A percentile compares a stretch with the other conserved stretches of the same genome.
Conservation (phyloP, 2,113 vertebrate species). For the Chloroceryle aenea region DNA sequence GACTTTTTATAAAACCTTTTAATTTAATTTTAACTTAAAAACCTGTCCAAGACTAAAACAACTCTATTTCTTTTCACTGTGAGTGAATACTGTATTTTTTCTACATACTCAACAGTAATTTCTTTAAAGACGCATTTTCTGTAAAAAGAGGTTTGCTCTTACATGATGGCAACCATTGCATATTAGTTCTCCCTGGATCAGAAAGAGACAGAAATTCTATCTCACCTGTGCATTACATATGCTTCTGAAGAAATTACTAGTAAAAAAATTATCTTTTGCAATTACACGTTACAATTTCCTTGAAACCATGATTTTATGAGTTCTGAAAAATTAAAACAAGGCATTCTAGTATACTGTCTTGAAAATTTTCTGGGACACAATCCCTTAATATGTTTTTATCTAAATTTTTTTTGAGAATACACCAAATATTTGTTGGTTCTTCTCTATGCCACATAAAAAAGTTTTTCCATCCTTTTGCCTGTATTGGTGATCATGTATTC, state of each 20-base stretch:
- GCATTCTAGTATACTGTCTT: background rate
- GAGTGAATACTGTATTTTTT: background rate
- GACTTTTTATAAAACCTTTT: background rate
- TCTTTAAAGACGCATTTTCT: background rate
- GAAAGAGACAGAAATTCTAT: background rate
- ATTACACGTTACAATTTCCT: background rate
- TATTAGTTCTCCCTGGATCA: background rate
- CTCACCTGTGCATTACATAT: background rate
- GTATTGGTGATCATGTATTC: background rate
- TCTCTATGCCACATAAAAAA: background rate
- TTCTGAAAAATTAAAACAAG: background rate
- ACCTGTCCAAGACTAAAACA: background rate
- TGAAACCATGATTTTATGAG: background rate
- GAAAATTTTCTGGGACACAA: background rate
- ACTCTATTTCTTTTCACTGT: background rate
- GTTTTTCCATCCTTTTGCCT: background rate
- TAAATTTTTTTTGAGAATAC: background rate
- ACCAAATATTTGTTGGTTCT: background rate
- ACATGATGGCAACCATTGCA: background rate
- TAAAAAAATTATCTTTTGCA: background rate
- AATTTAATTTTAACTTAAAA: background rate
- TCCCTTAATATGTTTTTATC: background rate
- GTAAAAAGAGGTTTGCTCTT: background rate
- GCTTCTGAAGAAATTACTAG: background rate
- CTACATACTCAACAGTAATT: background rate